Percentiles rank a stretch among this genome's conserved stretches.
Evolutionary conservation across 2,888 invertebrate species (phyloP).

Genomic region (Limulus polyphemus): DNA sequence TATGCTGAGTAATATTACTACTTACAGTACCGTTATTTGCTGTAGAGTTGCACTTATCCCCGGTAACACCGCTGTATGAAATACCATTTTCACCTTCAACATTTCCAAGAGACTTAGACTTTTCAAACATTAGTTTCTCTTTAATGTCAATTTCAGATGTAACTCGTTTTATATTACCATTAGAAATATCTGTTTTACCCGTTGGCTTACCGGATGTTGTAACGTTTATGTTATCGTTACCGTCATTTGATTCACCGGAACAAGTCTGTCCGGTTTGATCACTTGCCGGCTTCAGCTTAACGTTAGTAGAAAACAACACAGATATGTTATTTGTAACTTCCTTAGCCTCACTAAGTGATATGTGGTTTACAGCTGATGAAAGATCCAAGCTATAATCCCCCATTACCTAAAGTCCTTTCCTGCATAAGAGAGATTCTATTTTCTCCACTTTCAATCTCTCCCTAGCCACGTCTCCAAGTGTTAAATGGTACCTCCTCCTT

Average conservation of each 20-base stretch:
- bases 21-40: too few relatives aligned
- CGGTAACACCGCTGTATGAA: constrained; percentile 1
- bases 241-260: too few relatives aligned
- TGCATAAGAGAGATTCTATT: constrained; percentile 5
- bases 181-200: too few relatives aligned
- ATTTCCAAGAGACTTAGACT: constrained; percentile 1
- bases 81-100: neutral
- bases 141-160: constrained; percentile 5
- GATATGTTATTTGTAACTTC: constrained; percentile 9
- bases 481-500: constrained; percentile 6
- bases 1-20: too few relatives aligned
- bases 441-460: neutral
- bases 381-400: constrained; percentile 20
- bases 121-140: constrained; percentile 18
- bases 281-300: constrained; percentile 5
- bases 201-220: too few relatives aligned
- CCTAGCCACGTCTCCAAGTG: neutral
- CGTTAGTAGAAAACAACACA: constrained; percentile 9
- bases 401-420: constrained; percentile 12
- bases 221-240: too few relatives aligned
- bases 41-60: too few relatives aligned
- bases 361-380: constrained; percentile 13
- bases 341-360: constrained; percentile 15
- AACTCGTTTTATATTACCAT: too few relatives aligned
- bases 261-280: too few relatives aligned